phyloP scores from a whole-genome alignment of 2,888 invertebrate genomes.

The Portevinia maculata region DNA sequence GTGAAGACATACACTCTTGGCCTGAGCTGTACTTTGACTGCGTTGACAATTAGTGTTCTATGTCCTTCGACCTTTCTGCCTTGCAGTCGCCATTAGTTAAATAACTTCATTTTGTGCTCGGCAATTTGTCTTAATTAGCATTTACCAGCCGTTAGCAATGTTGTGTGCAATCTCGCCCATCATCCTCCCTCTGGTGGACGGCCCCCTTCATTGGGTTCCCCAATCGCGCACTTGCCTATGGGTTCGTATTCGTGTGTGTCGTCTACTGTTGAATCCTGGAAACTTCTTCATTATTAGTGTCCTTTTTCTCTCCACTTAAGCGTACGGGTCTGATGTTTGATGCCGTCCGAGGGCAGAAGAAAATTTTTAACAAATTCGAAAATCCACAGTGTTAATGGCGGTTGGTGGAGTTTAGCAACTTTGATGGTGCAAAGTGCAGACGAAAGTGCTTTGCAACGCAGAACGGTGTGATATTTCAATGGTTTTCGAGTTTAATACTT shows the following conservation, averaged over 20 bases:
- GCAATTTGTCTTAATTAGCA: slow-evolving; percentile 74
- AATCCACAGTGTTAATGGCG: slow-evolving; percentile 67
- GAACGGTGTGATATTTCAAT: slow-evolving; percentile 60
- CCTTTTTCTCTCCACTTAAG: slow-evolving; percentile 37
- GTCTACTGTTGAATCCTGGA: slow-evolving; percentile 50
- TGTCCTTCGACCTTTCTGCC: slow-evolving; percentile 60
- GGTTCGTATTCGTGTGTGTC: slow-evolving; percentile 23
- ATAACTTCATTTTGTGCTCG: slow-evolving; percentile 71
- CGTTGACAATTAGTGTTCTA: slow-evolving; percentile 63
- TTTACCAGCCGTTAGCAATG: slow-evolving; percentile 64
- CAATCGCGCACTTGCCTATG: slow-evolving; percentile 40
- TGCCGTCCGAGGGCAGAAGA: slow-evolving; percentile 22
- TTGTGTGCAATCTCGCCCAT: slow-evolving; percentile 61
- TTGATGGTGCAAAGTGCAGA: slow-evolving; percentile 53
- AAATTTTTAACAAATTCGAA: slow-evolving; percentile 70
- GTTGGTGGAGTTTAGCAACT: slow-evolving; percentile 56
- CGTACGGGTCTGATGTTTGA: slow-evolving; percentile 17
- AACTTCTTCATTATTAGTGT: slow-evolving; percentile 56
- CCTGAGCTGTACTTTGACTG: slow-evolving; percentile 41
- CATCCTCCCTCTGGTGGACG: slow-evolving; percentile 15
- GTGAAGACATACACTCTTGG: slow-evolving; percentile 60
- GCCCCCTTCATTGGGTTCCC: slow-evolving; percentile 48
- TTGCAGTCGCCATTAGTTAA: slow-evolving; percentile 69
- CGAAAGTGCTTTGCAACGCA: slow-evolving; percentile 47
- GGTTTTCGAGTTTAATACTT: slow-evolving; percentile 63